phyloP scores from a whole-genome alignment of 2,888 invertebrate species.

The Villa cingulata region DNA sequence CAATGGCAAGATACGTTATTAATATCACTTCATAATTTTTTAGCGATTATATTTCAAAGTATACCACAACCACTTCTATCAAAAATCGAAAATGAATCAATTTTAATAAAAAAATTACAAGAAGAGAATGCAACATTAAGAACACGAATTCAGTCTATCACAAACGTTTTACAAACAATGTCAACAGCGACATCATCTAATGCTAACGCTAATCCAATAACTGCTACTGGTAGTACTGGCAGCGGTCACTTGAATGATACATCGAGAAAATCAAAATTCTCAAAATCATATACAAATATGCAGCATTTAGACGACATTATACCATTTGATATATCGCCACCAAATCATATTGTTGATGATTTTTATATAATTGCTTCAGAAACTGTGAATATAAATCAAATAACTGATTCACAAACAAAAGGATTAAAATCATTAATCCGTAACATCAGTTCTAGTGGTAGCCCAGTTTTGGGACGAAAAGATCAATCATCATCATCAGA shows the following conservation, averaged over 20 bases:
- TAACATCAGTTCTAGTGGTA: constrained; percentile 62
- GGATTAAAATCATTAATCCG: constrained; percentile 64
- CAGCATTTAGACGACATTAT: constrained; percentile 46
- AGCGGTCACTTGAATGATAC: neutral
- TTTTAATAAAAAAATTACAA: constrained; percentile 62
- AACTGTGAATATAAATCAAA: constrained; percentile 34
- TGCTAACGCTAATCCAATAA: constrained; percentile 10
- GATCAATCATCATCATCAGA: constrained; percentile 31
- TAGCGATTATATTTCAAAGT: constrained; percentile 76
- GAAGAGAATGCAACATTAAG: constrained; percentile 68
- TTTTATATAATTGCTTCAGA: constrained; percentile 82
- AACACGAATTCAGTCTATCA: constrained; percentile 40
- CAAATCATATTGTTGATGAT: constrained; percentile 75
- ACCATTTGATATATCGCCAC: constrained; percentile 52
- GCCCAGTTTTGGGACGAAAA: constrained; percentile 66
- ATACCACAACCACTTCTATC: constrained; percentile 77
- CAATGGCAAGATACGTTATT: constrained; percentile 93
- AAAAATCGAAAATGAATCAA: constrained; percentile 74
- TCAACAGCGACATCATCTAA: neutral
- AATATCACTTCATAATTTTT: constrained; percentile 79
- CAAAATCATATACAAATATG: constrained; percentile 21
- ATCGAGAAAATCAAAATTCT: neutral
- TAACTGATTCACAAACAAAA: constrained; percentile 48
- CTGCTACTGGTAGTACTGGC: constrained; percentile 1
- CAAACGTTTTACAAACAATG: neutral